Evolutionary conservation across 2,113 vertebrate genomes (phyloP).

Genomic region (Cairina moschata): DNA sequence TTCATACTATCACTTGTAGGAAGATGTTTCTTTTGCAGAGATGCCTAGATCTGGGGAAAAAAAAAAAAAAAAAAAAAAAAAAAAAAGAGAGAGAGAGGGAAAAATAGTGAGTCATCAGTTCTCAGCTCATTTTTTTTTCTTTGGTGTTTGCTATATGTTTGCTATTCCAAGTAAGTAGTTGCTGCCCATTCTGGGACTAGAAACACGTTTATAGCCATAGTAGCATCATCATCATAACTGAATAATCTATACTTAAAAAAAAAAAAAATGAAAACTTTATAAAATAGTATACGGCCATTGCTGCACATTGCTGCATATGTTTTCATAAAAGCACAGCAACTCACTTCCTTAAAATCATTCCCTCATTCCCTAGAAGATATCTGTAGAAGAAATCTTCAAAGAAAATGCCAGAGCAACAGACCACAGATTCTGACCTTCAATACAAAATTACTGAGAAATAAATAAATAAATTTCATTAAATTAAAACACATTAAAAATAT

Average conservation of each 20-base stretch:
- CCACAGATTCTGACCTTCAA: background rate
- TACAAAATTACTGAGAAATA: background rate
- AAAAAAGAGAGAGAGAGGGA: background rate
- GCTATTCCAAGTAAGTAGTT: slow-evolving; percentile 47
- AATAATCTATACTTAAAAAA: slow-evolving; percentile 23
- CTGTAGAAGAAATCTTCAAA: background rate
- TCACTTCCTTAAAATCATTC: background rate
- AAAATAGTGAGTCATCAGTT: slow-evolving; percentile 44
- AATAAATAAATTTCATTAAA: background rate
- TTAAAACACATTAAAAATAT: background rate
- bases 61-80: slow-evolving; percentile 24
- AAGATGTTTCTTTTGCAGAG: slow-evolving; percentile 23
- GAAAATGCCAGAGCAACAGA: background rate
- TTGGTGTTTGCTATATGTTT: slow-evolving; percentile 51
- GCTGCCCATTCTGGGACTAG: slow-evolving; percentile 44
- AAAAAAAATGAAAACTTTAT: background rate
- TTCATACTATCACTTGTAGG: slow-evolving; percentile 40
- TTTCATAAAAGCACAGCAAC: background rate
- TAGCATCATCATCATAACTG: background rate
- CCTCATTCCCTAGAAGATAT: background rate
- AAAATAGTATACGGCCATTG: background rate
- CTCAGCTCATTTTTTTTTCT: slow-evolving; percentile 44
- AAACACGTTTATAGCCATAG: slow-evolving; percentile 12
- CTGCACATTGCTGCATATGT: background rate
- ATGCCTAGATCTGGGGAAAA: background rate